These are phyloP conservation scores for Cynoglossus semilaevis DNA, from an alignment of 2,113 vertebrate genomes.

Conservation along the genomic window DNA sequence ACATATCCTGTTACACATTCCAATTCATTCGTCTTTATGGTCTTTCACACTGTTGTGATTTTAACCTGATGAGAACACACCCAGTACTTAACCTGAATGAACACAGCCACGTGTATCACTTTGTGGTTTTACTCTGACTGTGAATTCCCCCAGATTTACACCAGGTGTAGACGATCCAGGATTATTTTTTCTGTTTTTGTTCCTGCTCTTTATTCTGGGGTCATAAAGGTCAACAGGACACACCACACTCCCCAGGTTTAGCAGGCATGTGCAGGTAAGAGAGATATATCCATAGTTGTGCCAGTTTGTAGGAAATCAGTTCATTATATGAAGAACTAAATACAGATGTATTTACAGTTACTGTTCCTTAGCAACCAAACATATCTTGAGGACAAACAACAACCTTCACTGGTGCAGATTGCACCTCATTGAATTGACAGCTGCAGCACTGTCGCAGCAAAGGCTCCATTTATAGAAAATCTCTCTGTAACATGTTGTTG, in stretches of 20 bases:
- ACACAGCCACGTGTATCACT: background rate
- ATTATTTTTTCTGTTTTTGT: background rate
- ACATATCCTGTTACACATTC: too few species aligned
- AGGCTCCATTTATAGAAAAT: background rate
- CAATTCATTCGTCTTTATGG: background rate
- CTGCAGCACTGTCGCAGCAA: background rate
- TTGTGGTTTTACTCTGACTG: background rate
- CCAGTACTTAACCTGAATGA: background rate
- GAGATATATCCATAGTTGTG: slow-evolving; percentile 3
- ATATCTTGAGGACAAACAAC: background rate
- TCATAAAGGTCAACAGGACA: too few species aligned
- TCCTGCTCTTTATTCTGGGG: background rate
- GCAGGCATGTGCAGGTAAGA: background rate
- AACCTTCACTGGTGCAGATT: background rate
- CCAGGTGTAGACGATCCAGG: background rate
- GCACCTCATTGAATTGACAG: background rate
- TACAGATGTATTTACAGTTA: slow-evolving; percentile 2
- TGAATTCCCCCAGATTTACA: background rate
- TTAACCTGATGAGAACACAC: background rate
- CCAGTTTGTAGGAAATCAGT: slow-evolving; percentile 36
- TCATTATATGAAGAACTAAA: slow-evolving; percentile 28
- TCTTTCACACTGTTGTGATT: background rate
- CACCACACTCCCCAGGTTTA: too few species aligned
- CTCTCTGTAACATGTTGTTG: background rate
- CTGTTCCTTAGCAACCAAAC: slow-evolving; percentile 31